Conservation (phyloP, 2,113 vertebrate species). For the Caloenas nicobarica region DNA sequence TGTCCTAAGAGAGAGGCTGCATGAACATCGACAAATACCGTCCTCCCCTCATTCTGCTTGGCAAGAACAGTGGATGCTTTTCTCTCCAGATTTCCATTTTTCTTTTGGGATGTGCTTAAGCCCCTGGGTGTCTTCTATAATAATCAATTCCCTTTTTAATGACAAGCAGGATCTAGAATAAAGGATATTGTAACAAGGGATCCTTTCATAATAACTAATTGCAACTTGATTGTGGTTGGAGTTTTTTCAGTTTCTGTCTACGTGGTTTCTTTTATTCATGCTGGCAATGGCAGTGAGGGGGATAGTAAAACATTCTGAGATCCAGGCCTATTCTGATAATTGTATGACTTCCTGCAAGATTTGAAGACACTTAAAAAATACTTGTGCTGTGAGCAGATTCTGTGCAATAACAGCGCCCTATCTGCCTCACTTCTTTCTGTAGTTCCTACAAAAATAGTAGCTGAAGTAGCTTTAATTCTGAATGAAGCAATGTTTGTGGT, state of each 20-base stretch:
- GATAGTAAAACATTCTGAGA: background rate
- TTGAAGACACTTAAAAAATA: background rate
- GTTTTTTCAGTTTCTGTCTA: background rate
- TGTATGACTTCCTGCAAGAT: background rate
- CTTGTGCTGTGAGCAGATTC: background rate
- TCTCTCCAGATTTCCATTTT: background rate
- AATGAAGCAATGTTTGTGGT: conserved; percentile 15
- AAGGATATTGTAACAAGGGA: background rate
- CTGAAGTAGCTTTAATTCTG: conserved; percentile 25
- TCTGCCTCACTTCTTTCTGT: background rate
- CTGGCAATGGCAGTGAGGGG: background rate
- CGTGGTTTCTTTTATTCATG: background rate
- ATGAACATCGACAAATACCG: background rate
- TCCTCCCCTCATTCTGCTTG: background rate
- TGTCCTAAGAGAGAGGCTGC: background rate
- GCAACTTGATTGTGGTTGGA: background rate
- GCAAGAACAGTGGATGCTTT: background rate
- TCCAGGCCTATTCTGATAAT: background rate
- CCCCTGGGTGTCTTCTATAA: background rate
- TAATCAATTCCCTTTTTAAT: background rate
- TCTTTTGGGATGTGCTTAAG: background rate
- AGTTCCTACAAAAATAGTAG: background rate
- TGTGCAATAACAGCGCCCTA: fast-evolving
- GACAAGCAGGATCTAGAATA: background rate
- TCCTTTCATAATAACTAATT: conserved; percentile 12